Percentiles rank a stretch among this genome's conserved stretches.
These are phyloP conservation scores for Karalla daura DNA, from an alignment of 2,797 vertebrate genomes.

Conservation along the genomic window DNA sequence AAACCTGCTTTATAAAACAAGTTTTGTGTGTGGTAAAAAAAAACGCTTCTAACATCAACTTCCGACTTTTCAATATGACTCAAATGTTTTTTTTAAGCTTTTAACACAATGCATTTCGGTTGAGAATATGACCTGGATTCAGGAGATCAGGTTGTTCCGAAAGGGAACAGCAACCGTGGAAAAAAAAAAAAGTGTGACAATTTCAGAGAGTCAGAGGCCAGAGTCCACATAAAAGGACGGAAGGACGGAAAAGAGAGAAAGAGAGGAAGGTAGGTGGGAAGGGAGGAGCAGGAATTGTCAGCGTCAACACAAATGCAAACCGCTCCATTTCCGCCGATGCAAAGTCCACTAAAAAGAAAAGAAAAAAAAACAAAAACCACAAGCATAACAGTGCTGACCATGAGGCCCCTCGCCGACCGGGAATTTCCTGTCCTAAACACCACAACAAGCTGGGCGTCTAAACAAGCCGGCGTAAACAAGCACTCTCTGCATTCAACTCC, in stretches of 20 bases:
- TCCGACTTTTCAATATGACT: too few species aligned
- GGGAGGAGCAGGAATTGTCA: slow-evolving; percentile 9
- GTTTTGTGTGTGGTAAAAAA: too few species aligned
- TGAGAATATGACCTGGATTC: too few species aligned
- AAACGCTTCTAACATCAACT: too few species aligned
- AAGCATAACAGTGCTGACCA: slow-evolving; percentile 5
- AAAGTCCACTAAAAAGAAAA: slow-evolving; percentile 20
- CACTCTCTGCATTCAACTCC: not conserved
- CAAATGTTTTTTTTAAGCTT: too few species aligned
- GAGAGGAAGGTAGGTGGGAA: not conserved
- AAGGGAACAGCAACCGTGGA: too few species aligned
- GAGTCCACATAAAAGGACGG: not conserved
- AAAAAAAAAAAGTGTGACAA: too few species aligned
- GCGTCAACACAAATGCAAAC: slow-evolving; percentile 19
- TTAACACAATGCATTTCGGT: too few species aligned
- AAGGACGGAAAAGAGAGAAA: not conserved
- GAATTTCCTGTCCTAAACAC: slow-evolving; percentile 44
- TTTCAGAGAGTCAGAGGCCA: not conserved
- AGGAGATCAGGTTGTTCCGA: too few species aligned
- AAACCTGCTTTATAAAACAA: too few species aligned
- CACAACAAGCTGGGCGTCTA: slow-evolving; percentile 36
- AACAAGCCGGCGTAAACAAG: slow-evolving; percentile 6
- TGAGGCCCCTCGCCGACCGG: slow-evolving; percentile 17
- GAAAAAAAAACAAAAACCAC: too few species aligned
- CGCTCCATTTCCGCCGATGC: slow-evolving; percentile 18